Percentiles rank a stretch among this genome's conserved stretches.
These are phyloP conservation scores for Heliconius eleuchia DNA, from an alignment of 1,140 invertebrate genomes.

Conservation along the genomic window DNA sequence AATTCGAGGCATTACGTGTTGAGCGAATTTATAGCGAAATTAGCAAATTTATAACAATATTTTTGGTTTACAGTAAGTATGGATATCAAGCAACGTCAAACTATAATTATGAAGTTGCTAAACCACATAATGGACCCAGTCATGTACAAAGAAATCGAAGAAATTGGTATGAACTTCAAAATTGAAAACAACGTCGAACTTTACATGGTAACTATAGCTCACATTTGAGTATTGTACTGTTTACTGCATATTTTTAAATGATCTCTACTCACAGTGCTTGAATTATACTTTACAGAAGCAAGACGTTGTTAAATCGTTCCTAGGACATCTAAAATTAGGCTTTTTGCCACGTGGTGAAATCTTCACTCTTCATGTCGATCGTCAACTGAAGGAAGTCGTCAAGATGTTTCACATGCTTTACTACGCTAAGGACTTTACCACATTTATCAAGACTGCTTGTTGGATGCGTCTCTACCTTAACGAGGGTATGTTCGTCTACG, in stretches of 20 bases:
- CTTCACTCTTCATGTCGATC: constrained; percentile 83
- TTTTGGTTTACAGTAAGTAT: constrained; percentile 59
- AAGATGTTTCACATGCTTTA: constrained; percentile 87
- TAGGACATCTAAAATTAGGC: constrained; percentile 80
- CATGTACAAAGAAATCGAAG: constrained; percentile 71
- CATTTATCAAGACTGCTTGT: constrained; percentile 82
- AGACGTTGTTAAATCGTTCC: constrained; percentile 83
- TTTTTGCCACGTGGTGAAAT: constrained; percentile 82
- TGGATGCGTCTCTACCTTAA: constrained; percentile 85
- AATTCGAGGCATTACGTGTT: no score
- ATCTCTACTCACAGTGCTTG: constrained; percentile 83
- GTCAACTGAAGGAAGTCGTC: constrained; percentile 83
- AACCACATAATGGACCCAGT: constrained; percentile 83
- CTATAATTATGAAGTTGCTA: constrained; percentile 83
- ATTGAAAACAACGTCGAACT: constrained; percentile 79
- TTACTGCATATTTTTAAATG: constrained; percentile 59
- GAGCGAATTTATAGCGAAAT: no score
- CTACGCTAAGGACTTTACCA: constrained; percentile 84
- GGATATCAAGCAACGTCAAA: constrained; percentile 78
- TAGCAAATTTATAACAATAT: not conserved
- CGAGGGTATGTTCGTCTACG: constrained; percentile 84
- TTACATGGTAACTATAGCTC: constrained; percentile 55
- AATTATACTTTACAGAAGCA: constrained; percentile 74
- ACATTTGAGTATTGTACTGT: not conserved
- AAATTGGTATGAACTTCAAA: constrained; percentile 80